phyloP scores from a whole-genome alignment of 2,113 vertebrate species.

The Perccottus glenii region DNA sequence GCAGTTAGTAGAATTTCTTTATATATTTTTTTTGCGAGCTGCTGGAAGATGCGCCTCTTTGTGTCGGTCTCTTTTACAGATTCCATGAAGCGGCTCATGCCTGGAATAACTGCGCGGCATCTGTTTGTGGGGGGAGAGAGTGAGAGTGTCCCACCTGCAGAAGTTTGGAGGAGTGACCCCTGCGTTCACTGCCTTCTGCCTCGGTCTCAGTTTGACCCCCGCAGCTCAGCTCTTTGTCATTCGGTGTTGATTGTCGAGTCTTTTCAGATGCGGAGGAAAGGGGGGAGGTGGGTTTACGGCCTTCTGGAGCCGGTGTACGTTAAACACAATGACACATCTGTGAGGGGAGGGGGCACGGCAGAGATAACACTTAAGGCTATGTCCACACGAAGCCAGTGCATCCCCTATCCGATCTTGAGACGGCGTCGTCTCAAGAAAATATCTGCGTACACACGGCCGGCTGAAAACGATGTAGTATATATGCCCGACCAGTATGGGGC shows the following conservation, averaged over 20 bases:
- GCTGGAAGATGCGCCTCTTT: no score
- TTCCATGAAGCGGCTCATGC: no score
- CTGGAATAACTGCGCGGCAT: not conserved
- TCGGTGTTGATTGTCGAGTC: not conserved
- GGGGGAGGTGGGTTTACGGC: not conserved
- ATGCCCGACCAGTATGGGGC: no score
- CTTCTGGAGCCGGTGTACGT: not conserved
- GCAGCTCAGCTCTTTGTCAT: not conserved
- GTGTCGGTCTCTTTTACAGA: no score
- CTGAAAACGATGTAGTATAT: no score
- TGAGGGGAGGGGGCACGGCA: not conserved
- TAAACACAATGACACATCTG: constrained; percentile 1
- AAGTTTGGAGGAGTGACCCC: constrained; percentile 44
- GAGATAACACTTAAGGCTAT: not conserved
- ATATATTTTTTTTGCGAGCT: no score
- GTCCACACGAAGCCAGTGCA: no score
- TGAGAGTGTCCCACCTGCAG: constrained; percentile 30
- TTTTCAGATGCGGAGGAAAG: not conserved
- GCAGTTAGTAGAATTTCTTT: no score
- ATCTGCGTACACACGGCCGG: no score
- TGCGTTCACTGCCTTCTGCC: constrained; percentile 36
- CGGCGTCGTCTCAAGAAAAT: no score
- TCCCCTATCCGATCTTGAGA: no score
- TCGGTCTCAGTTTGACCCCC: not conserved
- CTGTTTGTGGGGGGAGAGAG: constrained; percentile 24